phyloP scores from a whole-genome alignment of 1,140 invertebrate genomes.

The Drosophila pruinosa region DNA sequence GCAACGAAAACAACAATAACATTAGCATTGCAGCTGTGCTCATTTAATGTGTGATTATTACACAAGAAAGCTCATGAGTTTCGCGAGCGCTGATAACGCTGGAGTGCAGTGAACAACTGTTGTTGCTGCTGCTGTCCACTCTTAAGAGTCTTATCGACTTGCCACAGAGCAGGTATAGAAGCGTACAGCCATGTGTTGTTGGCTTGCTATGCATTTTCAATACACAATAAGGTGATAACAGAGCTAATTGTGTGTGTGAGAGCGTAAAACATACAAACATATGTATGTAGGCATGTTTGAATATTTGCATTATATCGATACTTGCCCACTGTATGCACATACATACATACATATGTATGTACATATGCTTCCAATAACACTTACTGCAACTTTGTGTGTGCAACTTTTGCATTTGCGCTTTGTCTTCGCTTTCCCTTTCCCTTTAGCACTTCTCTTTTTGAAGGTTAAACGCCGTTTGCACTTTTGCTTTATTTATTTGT shows the following conservation, averaged over 20 bases:
- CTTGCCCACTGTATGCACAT: too few species aligned
- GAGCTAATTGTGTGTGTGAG: not conserved
- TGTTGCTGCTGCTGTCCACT: not conserved
- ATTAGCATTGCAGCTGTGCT: not conserved
- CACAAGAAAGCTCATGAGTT: constrained; percentile 4
- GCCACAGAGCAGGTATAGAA: constrained; percentile 4
- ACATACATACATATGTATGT: not conserved
- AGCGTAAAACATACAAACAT: not conserved
- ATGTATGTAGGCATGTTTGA: not conserved
- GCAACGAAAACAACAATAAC: not conserved
- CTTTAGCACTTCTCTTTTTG: constrained; percentile 30
- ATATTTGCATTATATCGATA: constrained; percentile 13
- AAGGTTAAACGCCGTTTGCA: constrained; percentile 56
- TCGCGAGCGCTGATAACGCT: constrained; percentile 5
- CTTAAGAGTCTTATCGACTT: not conserved
- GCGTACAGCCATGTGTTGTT: constrained; percentile 9
- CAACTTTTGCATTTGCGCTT: constrained; percentile 20
- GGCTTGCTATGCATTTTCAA: not conserved
- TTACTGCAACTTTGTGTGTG: constrained; percentile 30
- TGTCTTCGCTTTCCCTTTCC: constrained; percentile 60
- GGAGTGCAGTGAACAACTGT: not conserved
- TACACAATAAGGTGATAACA: constrained; percentile 11
- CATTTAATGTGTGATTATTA: constrained; percentile 2
- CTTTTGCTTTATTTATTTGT: constrained; percentile 39
- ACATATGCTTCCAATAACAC: not conserved